phyloP scores from a whole-genome alignment of 2,797 vertebrate species.

The Pagetopsis macropterus region DNA sequence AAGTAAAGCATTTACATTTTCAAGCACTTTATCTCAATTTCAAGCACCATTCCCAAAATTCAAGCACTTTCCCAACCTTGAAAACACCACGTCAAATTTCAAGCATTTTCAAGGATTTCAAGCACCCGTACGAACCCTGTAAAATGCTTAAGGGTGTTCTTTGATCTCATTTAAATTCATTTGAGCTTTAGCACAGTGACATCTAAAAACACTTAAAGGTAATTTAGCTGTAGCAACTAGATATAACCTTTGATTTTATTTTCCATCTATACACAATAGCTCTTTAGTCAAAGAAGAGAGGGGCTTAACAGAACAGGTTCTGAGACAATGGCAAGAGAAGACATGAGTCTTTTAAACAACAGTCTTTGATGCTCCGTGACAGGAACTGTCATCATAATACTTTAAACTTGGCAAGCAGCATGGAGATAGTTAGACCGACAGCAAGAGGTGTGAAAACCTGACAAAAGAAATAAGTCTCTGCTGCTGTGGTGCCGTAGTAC shows the following conservation, averaged over 20 bases:
- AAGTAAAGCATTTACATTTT: too few relatives aligned
- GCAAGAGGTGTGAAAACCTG: constrained; percentile 22
- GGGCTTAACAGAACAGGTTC: constrained; percentile 8
- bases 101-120: too few relatives aligned
- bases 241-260: constrained; percentile 33
- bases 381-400: constrained; percentile 41
- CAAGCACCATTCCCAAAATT: too few relatives aligned
- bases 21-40: too few relatives aligned
- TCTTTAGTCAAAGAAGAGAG: constrained; percentile 17
- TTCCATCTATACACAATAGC: constrained; percentile 24
- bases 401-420: constrained; percentile 43
- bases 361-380: constrained; percentile 34
- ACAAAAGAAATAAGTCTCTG: constrained; percentile 4
- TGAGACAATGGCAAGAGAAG: constrained; percentile 32
- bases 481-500: constrained; percentile 4
- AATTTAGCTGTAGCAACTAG: constrained; percentile 1
- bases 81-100: too few relatives aligned
- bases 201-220: constrained; percentile 26
- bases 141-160: constrained; percentile 29
- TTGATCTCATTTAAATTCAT: constrained; percentile 43
- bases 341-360: background rate
- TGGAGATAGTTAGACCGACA: constrained; percentile 29
- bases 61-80: too few relatives aligned
- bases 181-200: constrained; percentile 1
- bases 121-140: too few relatives aligned